Percentiles rank a stretch among this genome's conserved stretches.
These are phyloP conservation scores for Tribolium castaneum DNA, from an alignment of 1,140 invertebrate species.

Conservation along the genomic window DNA sequence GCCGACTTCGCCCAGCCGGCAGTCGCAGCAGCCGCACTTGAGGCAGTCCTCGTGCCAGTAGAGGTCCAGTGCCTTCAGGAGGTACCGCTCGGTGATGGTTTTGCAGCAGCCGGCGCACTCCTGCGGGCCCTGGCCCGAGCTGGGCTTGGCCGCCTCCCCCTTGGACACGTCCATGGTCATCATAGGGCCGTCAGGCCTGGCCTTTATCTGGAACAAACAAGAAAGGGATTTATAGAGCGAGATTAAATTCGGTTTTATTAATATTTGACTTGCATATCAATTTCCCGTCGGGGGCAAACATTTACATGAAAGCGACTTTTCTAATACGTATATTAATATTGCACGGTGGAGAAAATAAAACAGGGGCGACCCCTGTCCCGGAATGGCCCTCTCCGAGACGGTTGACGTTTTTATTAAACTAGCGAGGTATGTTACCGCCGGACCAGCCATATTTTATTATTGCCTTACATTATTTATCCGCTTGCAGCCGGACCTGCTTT, in stretches of 20 bases:
- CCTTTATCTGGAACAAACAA: conserved; percentile 60
- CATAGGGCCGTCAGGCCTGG: conserved; percentile 65
- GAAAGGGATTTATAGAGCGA: conserved; percentile 22
- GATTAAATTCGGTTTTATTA: conserved; percentile 42
- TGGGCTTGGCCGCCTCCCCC: conserved; percentile 67
- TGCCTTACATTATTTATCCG: conserved; percentile 61
- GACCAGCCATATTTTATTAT: conserved; percentile 60
- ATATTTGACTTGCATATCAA: conserved; percentile 47
- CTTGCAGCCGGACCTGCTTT: conserved; percentile 55
- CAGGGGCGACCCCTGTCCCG: conserved; percentile 48
- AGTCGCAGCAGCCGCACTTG: conserved; percentile 97
- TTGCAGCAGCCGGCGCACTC: conserved; percentile 89
- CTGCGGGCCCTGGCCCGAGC: conserved; percentile 64
- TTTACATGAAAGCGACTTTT: conserved; percentile 51
- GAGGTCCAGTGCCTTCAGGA: conserved; percentile 89
- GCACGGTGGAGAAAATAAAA: conserved; percentile 50
- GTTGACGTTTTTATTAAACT: conserved; percentile 62
- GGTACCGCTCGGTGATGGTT: conserved; percentile 85
- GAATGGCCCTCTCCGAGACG: conserved; percentile 50
- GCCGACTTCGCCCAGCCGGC: conserved; percentile 96
- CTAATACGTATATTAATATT: conserved; percentile 55
- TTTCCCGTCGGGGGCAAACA: conserved; percentile 48
- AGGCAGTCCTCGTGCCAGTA: conserved; percentile 99
- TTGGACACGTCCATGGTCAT: conserved; percentile 81
- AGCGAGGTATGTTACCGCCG: conserved; percentile 54